phyloP scores from a whole-genome alignment of 2,797 vertebrate species.

The Percopsis omiscomaycus region DNA sequence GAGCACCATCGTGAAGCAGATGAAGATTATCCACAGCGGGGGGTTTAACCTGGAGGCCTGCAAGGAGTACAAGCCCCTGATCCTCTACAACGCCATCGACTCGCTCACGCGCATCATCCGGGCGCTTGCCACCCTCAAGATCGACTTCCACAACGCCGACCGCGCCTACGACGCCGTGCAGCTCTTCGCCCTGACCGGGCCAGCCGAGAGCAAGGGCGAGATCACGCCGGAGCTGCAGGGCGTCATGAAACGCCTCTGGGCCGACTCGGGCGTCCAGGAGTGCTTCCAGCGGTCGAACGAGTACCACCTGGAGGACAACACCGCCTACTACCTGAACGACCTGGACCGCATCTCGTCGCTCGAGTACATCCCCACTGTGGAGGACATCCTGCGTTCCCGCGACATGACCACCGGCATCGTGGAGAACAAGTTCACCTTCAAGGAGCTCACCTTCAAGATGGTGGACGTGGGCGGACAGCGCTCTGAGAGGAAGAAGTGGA shows the following conservation, averaged over 20 bases:
- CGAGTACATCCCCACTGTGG: conserved; percentile 96
- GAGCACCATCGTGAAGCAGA: conserved; percentile 98
- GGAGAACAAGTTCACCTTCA: conserved; percentile 99
- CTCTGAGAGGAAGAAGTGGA: conserved; percentile 99
- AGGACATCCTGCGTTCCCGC: conserved; percentile 96
- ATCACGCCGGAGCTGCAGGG: conserved; percentile 93
- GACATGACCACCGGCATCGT: conserved; percentile 99
- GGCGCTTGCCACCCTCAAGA: conserved; percentile 92
- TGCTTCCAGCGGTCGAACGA: conserved; percentile 97
- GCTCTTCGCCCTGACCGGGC: conserved; percentile 97
- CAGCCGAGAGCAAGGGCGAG: conserved; percentile 97
- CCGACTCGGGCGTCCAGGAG: conserved; percentile 92
- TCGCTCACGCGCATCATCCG: conserved; percentile 98
- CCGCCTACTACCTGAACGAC: conserved; percentile 98
- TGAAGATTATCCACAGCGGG: conserved; percentile 99
- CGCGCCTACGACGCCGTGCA: conserved; percentile 96
- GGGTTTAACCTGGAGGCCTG: conserved; percentile 98
- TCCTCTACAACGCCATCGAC: conserved; percentile 98
- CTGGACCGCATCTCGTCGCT: conserved; percentile 92
- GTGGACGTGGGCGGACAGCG: conserved; percentile 98
- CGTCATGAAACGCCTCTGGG: conserved; percentile 97
- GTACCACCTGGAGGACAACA: conserved; percentile 99
- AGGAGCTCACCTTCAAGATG: conserved; percentile 99
- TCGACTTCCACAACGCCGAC: conserved; percentile 96
- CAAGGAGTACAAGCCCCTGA: conserved; percentile 97